phyloP scores from a whole-genome alignment of 2,797 vertebrate species.

The Lithobates sylvaticus region DNA sequence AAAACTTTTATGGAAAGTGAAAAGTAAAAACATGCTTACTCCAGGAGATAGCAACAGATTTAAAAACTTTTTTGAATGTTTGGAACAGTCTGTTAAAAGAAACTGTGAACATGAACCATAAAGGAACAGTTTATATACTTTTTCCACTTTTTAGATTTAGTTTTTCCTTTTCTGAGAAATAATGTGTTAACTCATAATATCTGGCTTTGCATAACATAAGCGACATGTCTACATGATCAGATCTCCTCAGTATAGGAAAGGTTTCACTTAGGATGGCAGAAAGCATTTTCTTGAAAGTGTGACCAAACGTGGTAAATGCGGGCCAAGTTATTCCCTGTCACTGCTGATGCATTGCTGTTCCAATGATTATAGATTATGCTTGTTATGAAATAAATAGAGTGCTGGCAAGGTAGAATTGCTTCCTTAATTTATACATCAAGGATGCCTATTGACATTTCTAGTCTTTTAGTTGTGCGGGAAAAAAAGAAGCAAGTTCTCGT shows the following conservation, averaged over 20 bases:
- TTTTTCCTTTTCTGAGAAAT: too few relatives aligned
- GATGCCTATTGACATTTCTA: conserved; percentile 41
- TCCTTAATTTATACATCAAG: conserved; percentile 55
- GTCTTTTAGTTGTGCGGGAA: not conserved
- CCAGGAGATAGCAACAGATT: too few relatives aligned
- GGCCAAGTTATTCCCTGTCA: conserved; percentile 46
- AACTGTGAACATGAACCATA: too few relatives aligned
- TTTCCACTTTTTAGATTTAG: too few relatives aligned
- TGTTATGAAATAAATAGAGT: conserved; percentile 59
- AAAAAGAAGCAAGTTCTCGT: conserved; percentile 5
- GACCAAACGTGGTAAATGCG: conserved; percentile 35
- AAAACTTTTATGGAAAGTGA: too few relatives aligned
- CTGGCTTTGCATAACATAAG: not conserved
- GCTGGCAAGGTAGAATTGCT: conserved; percentile 54
- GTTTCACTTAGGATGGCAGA: not conserved
- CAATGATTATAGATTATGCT: conserved; percentile 61
- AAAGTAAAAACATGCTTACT: too few relatives aligned
- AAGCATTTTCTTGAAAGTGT: conserved; percentile 21
- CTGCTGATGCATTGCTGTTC: conserved; percentile 54
- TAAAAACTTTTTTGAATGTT: too few relatives aligned
- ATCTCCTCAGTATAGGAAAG: not conserved
- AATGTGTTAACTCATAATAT: too few relatives aligned
- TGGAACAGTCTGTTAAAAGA: too few relatives aligned
- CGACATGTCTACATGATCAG: not conserved
- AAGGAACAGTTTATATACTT: too few relatives aligned